phyloP scores from a whole-genome alignment of 2,797 vertebrate species.

The Protonibea diacanthus region DNA sequence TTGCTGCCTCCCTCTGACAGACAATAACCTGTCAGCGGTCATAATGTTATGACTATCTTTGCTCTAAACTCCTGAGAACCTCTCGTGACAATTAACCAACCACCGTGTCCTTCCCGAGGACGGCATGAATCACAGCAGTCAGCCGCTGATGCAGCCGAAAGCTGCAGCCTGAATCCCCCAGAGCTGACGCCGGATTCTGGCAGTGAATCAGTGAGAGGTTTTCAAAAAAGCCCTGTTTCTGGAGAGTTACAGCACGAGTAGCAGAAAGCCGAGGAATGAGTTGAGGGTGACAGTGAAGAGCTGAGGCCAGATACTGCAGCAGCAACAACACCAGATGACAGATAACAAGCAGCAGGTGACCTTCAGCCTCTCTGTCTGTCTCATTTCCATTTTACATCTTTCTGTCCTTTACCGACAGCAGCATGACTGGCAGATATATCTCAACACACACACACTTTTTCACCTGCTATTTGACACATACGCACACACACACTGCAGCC shows the following conservation, averaged over 20 bases:
- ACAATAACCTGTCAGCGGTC: no score
- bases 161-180: slow-evolving; percentile 22
- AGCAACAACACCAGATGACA: slow-evolving; percentile 47
- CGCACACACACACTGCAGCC: slow-evolving; percentile 14
- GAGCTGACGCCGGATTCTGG: slow-evolving; percentile 11
- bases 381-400: slow-evolving; percentile 43
- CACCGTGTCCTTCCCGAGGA: slow-evolving; percentile 2
- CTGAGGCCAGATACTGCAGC: slow-evolving; percentile 29
- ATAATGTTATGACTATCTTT: background rate
- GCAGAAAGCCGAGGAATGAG: slow-evolving; percentile 25
- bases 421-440: slow-evolving; percentile 52
- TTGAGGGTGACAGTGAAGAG: slow-evolving; percentile 23
- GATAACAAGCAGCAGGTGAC: slow-evolving; percentile 60
- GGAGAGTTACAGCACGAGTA: background rate
- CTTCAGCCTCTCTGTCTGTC: slow-evolving; percentile 46
- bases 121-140: slow-evolving; percentile 1
- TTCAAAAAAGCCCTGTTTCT: background rate
- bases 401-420: slow-evolving; percentile 33
- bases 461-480: slow-evolving; percentile 27
- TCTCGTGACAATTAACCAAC: background rate
- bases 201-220: slow-evolving; percentile 13
- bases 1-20: no score
- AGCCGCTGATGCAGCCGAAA: slow-evolving; percentile 6
- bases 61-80: background rate
- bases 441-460: slow-evolving; percentile 13